phyloP scores from a whole-genome alignment of 2,113 vertebrate genomes.

The Otocyon megalotis region DNA sequence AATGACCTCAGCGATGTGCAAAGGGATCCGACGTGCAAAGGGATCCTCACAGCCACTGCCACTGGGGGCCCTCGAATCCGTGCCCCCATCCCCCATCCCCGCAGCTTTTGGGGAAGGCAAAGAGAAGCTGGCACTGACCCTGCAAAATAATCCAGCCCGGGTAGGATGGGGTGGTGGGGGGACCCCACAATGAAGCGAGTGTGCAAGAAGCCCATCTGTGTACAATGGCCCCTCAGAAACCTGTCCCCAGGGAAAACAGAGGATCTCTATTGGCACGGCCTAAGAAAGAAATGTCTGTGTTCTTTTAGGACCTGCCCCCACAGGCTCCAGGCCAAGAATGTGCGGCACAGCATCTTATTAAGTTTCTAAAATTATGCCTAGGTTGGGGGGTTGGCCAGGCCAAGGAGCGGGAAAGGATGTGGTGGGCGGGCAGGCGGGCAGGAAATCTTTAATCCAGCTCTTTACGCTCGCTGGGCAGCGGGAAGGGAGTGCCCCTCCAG shows the following conservation, averaged over 20 bases:
- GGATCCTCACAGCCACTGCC: background rate
- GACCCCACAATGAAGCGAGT: slow-evolving; percentile 57
- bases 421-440: background rate
- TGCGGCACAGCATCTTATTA: slow-evolving; percentile 24
- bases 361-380: slow-evolving; percentile 68
- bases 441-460: slow-evolving; percentile 44
- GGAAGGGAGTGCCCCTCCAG: slow-evolving; percentile 50
- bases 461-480: background rate
- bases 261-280: background rate
- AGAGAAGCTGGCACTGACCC: slow-evolving; percentile 19
- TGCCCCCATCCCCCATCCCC: background rate
- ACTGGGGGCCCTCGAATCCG: fast-evolving
- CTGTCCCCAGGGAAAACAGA: slow-evolving; percentile 36
- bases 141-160: background rate
- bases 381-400: background rate
- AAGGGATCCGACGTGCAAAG: background rate
- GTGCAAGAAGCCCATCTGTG: background rate
- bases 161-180: background rate
- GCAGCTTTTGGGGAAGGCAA: background rate
- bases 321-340: slow-evolving; percentile 72
- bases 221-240: slow-evolving; percentile 70
- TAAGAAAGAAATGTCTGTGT: slow-evolving; percentile 71
- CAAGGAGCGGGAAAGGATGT: background rate
- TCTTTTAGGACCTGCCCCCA: slow-evolving; percentile 31
- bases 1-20: background rate